Conservation (phyloP, 1,140 invertebrate species). For the Panagrolaimus sp. region DNA sequence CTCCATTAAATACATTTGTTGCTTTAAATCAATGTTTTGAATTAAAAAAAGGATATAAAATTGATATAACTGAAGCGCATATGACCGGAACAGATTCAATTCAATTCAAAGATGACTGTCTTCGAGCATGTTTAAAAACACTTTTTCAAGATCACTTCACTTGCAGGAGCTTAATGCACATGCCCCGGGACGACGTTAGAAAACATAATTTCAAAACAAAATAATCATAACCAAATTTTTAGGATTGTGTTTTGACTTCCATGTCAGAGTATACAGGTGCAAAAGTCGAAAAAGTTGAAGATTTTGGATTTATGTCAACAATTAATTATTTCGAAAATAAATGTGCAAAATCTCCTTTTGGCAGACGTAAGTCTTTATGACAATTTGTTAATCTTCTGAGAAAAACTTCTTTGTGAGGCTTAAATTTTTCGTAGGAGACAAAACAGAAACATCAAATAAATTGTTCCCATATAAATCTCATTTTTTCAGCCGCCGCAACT, state of each 20-base stretch:
- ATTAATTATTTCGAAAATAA: slow-evolving; percentile 37
- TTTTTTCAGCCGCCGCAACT: slow-evolving; percentile 22
- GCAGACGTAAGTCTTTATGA: neutral
- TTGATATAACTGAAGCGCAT: slow-evolving; percentile 24
- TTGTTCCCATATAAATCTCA: neutral
- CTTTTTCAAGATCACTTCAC: slow-evolving; percentile 28
- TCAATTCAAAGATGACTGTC: slow-evolving; percentile 39
- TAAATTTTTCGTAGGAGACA: neutral
- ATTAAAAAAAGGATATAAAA: slow-evolving; percentile 18
- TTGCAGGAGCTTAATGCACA: slow-evolving; percentile 28
- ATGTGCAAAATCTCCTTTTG: slow-evolving; percentile 24
- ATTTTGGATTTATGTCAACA: slow-evolving; percentile 24
- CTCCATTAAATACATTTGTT: slow-evolving; percentile 19
- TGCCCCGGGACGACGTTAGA: slow-evolving; percentile 33
- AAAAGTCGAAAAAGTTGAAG: slow-evolving; percentile 27
- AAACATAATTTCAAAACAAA: neutral
- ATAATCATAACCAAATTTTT: neutral
- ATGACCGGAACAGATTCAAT: slow-evolving; percentile 34
- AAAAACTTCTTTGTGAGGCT: neutral
- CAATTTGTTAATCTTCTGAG: no score
- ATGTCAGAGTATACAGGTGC: slow-evolving; percentile 27
- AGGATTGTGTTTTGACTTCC: slow-evolving; percentile 33
- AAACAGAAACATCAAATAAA: neutral
- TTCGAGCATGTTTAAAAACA: slow-evolving; percentile 24
- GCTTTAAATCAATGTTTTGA: slow-evolving; percentile 29